A percentile compares a stretch with the other conserved stretches of the same genome.
phyloP scores from a whole-genome alignment of 2,797 vertebrate species.

The Poecilia gillii region DNA sequence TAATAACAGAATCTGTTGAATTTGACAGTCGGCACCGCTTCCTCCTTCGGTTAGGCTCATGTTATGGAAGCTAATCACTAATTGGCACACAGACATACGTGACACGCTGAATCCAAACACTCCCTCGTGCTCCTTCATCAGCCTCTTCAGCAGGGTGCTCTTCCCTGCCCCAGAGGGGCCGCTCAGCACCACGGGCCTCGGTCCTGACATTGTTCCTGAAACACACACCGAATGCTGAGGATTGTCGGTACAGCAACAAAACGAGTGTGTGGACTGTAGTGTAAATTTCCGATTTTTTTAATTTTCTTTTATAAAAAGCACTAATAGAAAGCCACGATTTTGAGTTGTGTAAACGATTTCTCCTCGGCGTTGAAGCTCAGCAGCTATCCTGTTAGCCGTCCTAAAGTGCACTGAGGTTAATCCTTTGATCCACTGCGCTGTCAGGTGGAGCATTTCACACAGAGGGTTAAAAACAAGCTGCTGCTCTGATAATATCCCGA shows the following conservation, averaged over 20 bases:
- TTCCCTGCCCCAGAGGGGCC: conserved; percentile 97
- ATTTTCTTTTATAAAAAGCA: no score
- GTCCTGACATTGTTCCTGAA: conserved; percentile 86
- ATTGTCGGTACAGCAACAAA: not conserved
- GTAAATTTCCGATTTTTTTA: not conserved
- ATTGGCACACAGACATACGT: conserved; percentile 80
- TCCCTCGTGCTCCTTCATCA: conserved; percentile 89
- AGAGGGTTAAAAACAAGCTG: conserved; percentile 11
- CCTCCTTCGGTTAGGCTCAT: conserved; percentile 20
- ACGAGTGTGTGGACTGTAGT: not conserved
- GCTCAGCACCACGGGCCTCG: conserved; percentile 93
- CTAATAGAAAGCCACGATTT: not conserved
- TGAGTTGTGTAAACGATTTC: not conserved
- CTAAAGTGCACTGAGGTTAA: conserved; percentile 59
- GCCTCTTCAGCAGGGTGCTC: conserved; percentile 93
- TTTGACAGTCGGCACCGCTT: conserved; percentile 14
- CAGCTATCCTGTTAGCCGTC: conserved; percentile 40
- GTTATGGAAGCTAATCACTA: not conserved
- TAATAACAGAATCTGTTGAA: conserved; percentile 5
- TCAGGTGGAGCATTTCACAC: conserved; percentile 16
- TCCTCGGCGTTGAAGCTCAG: conserved; percentile 15
- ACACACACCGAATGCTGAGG: conserved; percentile 1
- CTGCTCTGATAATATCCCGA: conserved; percentile 22
- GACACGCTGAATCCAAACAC: conserved; percentile 97
- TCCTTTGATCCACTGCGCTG: conserved; percentile 64